These are phyloP conservation scores for Silvanus unidentatus DNA, from an alignment of 2,888 invertebrate genomes.

Conservation along the genomic window DNA sequence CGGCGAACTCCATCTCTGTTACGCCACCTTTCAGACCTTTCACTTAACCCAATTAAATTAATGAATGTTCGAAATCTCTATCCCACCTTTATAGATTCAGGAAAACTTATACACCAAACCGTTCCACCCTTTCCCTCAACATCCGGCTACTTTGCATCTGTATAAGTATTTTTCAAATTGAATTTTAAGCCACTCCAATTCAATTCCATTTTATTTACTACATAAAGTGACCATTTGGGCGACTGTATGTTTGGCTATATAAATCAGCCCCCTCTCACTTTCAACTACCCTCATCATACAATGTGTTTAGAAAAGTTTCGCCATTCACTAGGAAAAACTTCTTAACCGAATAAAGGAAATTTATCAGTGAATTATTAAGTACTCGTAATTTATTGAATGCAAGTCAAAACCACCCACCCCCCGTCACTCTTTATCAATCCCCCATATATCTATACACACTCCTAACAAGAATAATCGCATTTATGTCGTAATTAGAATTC, in stretches of 20 bases:
- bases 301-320: too few species aligned
- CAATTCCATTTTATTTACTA: conserved; percentile 13
- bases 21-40: conserved; percentile 32
- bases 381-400: too few species aligned
- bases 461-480: too few species aligned
- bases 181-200: conserved; percentile 12
- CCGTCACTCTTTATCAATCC: too few species aligned
- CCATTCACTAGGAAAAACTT: too few species aligned
- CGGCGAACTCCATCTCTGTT: conserved; percentile 5
- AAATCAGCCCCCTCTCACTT: neutral
- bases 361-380: too few species aligned
- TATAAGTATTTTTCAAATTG: conserved; percentile 16
- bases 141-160: conserved; percentile 21
- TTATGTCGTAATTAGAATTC: too few species aligned
- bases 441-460: too few species aligned
- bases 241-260: conserved; percentile 7
- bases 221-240: conserved; percentile 2
- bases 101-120: conserved; percentile 14
- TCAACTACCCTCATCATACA: too few species aligned
- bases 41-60: conserved; percentile 41
- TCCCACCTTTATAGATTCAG: conserved; percentile 27
- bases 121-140: conserved; percentile 12
- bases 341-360: too few species aligned
- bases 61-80: conserved; percentile 35
- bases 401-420: too few species aligned